These are phyloP conservation scores for Aphis gossypii DNA, from an alignment of 1,140 invertebrate genomes.

Conservation along the genomic window DNA sequence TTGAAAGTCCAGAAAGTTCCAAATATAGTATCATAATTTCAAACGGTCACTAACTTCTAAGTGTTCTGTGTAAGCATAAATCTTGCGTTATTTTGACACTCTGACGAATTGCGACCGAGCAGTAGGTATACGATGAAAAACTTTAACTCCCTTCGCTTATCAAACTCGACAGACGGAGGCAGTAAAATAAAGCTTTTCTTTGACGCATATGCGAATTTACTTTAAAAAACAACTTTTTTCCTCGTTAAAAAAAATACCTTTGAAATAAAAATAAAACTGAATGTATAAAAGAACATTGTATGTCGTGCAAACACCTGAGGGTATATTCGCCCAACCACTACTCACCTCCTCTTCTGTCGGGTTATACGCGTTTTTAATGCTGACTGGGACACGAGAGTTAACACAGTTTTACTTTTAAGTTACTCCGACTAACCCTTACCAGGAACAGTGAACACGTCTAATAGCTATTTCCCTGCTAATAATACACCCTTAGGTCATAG, in stretches of 20 bases:
- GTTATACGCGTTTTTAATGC: constrained; percentile 44
- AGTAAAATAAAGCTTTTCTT: constrained; percentile 49
- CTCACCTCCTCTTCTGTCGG: background rate
- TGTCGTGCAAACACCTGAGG: constrained; percentile 55
- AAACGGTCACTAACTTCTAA: constrained; percentile 29
- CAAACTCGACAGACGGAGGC: background rate
- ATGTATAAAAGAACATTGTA: constrained; percentile 15
- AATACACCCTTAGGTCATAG: background rate
- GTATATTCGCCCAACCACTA: constrained; percentile 19
- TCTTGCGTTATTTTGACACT: constrained; percentile 17
- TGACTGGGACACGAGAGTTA: constrained; percentile 49
- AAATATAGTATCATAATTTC: background rate
- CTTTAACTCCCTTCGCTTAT: constrained; percentile 18
- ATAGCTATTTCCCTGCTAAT: constrained; percentile 39
- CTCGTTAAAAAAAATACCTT: constrained; percentile 54
- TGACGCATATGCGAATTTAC: constrained; percentile 23
- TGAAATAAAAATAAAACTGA: constrained; percentile 27
- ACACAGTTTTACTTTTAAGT: constrained; percentile 58
- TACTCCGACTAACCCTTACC: constrained; percentile 18
- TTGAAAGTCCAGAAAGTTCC: background rate
- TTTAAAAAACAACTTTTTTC: constrained; percentile 54
- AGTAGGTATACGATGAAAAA: background rate
- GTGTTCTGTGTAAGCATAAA: background rate
- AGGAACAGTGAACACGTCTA: constrained; percentile 13
- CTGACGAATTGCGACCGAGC: constrained; percentile 23